phyloP scores from a whole-genome alignment of 2,113 vertebrate genomes.

The Motacilla tschutschensis region DNA sequence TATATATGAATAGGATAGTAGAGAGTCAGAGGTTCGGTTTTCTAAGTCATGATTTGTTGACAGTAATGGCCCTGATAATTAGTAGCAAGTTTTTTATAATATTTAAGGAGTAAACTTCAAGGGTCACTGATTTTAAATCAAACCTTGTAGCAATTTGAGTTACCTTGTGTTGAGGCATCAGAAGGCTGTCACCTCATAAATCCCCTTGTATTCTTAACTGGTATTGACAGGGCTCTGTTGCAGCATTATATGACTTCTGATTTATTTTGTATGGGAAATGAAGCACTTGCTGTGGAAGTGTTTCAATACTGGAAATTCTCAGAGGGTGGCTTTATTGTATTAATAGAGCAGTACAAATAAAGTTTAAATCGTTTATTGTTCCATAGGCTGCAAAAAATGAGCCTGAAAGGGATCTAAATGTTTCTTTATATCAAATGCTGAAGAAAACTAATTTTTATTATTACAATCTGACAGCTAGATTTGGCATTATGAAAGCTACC shows the following conservation, averaged over 20 bases:
- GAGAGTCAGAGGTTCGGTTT: neutral
- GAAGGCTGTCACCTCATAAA: constrained; percentile 34
- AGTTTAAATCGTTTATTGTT: constrained; percentile 1
- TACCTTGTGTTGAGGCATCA: neutral
- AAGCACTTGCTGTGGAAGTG: neutral
- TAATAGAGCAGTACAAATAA: constrained; percentile 7
- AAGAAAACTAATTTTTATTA: constrained; percentile 21
- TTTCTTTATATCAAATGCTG: neutral
- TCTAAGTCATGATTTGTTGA: constrained; percentile 23
- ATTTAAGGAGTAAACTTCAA: constrained; percentile 23
- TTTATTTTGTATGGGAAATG: constrained; percentile 40
- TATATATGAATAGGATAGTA: neutral
- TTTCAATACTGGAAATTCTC: constrained; percentile 33
- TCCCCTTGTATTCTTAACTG: constrained; percentile 1
- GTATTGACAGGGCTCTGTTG: constrained; percentile 25
- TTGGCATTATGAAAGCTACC: neutral
- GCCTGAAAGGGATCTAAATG: neutral
- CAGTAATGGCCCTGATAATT: constrained; percentile 39
- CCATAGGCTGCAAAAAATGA: neutral
- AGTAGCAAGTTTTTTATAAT: constrained; percentile 38
- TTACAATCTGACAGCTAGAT: neutral
- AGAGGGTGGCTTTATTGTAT: constrained; percentile 30
- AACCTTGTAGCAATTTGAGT: constrained; percentile 11
- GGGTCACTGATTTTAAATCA: constrained; percentile 50
- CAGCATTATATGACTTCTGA: constrained; percentile 29